Percentiles rank a stretch among this genome's conserved stretches.
Conservation (phyloP, 2,797 vertebrate genomes). For the Rhinoraja longicauda region DNA sequence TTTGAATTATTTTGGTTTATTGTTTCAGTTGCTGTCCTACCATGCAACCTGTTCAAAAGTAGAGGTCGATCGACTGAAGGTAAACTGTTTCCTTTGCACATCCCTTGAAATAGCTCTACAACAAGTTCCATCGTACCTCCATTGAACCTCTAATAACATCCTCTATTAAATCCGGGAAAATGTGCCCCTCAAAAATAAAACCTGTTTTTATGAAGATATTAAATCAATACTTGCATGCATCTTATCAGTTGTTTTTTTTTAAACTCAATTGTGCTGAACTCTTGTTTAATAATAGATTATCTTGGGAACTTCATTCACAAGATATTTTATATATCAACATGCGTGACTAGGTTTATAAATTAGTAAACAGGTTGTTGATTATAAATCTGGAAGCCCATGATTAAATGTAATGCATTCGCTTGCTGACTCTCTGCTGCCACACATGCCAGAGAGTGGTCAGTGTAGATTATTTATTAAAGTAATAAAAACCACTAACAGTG, state of each 20-base stretch:
- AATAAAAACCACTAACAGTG: conserved; percentile 64
- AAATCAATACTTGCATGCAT: background rate
- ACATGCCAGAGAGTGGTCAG: conserved; percentile 55
- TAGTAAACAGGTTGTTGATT: conserved; percentile 62
- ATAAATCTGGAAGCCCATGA: conserved; percentile 64
- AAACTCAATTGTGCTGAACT: conserved; percentile 31
- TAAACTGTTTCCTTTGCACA: conserved; percentile 43
- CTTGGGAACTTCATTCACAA: conserved; percentile 58
- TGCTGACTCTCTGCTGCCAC: conserved; percentile 65
- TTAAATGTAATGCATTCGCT: conserved; percentile 63
- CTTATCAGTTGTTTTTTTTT: conserved; percentile 34
- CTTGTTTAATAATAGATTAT: conserved; percentile 49
- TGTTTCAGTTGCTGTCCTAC: conserved; percentile 67
- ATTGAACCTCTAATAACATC: background rate
- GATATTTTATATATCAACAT: conserved; percentile 61
- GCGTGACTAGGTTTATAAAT: conserved; percentile 60
- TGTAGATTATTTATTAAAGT: conserved; percentile 66
- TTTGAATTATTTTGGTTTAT: conserved; percentile 35
- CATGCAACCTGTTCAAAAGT: conserved; percentile 72
- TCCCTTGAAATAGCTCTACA: background rate
- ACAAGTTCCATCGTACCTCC: background rate
- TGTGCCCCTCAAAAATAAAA: conserved; percentile 1
- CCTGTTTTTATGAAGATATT: conserved; percentile 12
- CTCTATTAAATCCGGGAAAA: conserved; percentile 23
- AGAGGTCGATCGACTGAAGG: conserved; percentile 71